phyloP scores from a whole-genome alignment of 2,113 vertebrate species.

The Scortum barcoo region DNA sequence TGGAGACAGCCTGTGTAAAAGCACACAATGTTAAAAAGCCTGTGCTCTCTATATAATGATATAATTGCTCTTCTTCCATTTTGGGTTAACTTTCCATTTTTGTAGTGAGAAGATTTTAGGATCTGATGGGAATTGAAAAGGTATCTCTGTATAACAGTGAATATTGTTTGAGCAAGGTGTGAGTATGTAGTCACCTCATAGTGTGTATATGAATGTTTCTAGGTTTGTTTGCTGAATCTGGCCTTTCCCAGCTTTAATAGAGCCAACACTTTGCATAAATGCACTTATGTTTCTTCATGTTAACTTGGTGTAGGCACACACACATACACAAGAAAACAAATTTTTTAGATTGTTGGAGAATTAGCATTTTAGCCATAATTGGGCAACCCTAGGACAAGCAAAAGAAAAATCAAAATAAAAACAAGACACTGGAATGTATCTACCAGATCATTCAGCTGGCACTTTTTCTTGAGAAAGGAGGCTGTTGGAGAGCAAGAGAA shows the following conservation, averaged over 20 bases:
- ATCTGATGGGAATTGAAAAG: conserved; percentile 3
- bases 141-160: background rate
- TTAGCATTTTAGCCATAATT: too few species aligned
- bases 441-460: background rate
- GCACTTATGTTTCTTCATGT: background rate
- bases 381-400: background rate
- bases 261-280: background rate
- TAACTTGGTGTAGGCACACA: background rate
- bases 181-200: background rate
- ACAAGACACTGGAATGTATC: background rate
- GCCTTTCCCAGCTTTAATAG: background rate
- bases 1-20: conserved; percentile 52
- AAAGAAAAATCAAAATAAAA: conserved; percentile 15
- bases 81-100: conserved; percentile 10
- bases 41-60: conserved; percentile 34
- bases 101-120: conserved; percentile 15
- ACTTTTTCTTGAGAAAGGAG: conserved; percentile 8
- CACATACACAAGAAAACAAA: background rate
- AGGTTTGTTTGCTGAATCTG: background rate
- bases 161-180: conserved; percentile 5
- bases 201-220: background rate
- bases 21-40: conserved; percentile 14
- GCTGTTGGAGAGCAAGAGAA: conserved; percentile 3
- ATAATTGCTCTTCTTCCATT: conserved; percentile 30
- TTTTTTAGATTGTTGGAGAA: too few species aligned